These are phyloP conservation scores for Athripsodes cinereus DNA, from an alignment of 2,888 invertebrate genomes.

Conservation along the genomic window DNA sequence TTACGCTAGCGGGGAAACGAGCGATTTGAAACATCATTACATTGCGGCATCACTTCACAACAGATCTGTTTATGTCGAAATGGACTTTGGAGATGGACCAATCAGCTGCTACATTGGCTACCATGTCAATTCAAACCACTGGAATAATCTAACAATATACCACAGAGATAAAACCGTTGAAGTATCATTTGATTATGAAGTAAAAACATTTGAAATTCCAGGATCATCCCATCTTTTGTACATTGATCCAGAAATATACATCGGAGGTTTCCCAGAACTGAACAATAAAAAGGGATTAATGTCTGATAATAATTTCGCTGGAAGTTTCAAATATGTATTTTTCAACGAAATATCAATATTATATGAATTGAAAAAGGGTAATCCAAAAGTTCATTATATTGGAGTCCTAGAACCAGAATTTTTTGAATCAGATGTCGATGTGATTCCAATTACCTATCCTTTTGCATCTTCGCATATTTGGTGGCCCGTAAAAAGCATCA, in stretches of 20 bases:
- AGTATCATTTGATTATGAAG: slow-evolving; percentile 70
- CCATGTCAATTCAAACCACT: slow-evolving; percentile 66
- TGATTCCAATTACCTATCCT: slow-evolving; percentile 86
- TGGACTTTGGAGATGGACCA: slow-evolving; percentile 80
- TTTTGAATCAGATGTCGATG: slow-evolving; percentile 75
- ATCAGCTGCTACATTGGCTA: slow-evolving; percentile 62
- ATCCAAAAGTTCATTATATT: slow-evolving; percentile 79
- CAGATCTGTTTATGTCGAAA: slow-evolving; percentile 76
- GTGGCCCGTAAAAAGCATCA: slow-evolving; percentile 75
- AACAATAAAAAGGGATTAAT: slow-evolving; percentile 76
- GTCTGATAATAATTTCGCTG: slow-evolving; percentile 81
- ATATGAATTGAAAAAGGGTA: slow-evolving; percentile 77
- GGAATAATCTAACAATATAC: slow-evolving; percentile 87
- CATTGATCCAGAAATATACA: slow-evolving; percentile 91
- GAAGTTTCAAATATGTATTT: slow-evolving; percentile 86
- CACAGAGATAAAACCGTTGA: slow-evolving; percentile 69
- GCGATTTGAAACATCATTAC: slow-evolving; percentile 76
- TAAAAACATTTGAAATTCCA: slow-evolving; percentile 63
- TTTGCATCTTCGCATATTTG: slow-evolving; percentile 86
- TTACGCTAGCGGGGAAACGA: slow-evolving; percentile 88
- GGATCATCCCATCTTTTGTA: slow-evolving; percentile 68
- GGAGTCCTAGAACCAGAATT: slow-evolving; percentile 77
- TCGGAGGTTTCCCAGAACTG: slow-evolving; percentile 81
- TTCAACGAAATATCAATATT: slow-evolving; percentile 90
- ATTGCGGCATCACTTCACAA: slow-evolving; percentile 82